Base-by-base conservation (phyloP, 2,797 vertebrate species). In the Sitta carolinensis region DNA sequence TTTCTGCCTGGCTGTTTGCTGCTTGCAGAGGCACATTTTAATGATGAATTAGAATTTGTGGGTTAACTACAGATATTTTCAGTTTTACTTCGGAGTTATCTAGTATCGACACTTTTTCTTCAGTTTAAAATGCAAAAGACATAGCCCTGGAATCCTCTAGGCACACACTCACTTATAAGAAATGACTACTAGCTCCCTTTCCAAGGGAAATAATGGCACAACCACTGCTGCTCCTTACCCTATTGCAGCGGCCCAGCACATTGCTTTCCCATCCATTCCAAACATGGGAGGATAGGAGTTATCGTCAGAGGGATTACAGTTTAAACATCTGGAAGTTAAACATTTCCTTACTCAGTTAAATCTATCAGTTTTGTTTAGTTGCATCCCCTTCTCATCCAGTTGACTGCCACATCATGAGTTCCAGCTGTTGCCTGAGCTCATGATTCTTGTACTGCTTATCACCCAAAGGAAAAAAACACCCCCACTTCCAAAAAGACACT, bases 261-360 rank as follows among this genome's bases (percentile, higher is more conserved):
- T 57, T 63, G 52, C 76, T 77, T 70, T 55, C 52, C 61, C 69
- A 75, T 64, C 42, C 12, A 0, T 57, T 54, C 50, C 61, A 90
- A 91, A 70, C 36, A 74, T 0, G 0, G 38, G 55, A 84, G 62
- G 68, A 58, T 70, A 81, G 80, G 57, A 62, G 58, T 64, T 88
- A 91, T 90, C 15, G 0, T 85, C 62, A 86, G 42, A 72, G n/a
- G 47, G 45, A 91, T 90, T 59, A 78, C 47, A 55, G 42, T 80
- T 84, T 90, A 85, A 93, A 70, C 74, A 92, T 85, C 79, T 95
- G 66, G 57, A 80, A 88, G 70, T 92, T 93, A 96, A 96, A 94
- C 79, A 94, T 89, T 83, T 88, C 92, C 72, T 92, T 78, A 86
- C 26, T 87, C 82, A 68, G 66, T 86, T 89, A 74, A 77, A 87